Evolutionary conservation across 1,140 invertebrate species (phyloP).

Genomic region (Temnothorax nylanderi): DNA sequence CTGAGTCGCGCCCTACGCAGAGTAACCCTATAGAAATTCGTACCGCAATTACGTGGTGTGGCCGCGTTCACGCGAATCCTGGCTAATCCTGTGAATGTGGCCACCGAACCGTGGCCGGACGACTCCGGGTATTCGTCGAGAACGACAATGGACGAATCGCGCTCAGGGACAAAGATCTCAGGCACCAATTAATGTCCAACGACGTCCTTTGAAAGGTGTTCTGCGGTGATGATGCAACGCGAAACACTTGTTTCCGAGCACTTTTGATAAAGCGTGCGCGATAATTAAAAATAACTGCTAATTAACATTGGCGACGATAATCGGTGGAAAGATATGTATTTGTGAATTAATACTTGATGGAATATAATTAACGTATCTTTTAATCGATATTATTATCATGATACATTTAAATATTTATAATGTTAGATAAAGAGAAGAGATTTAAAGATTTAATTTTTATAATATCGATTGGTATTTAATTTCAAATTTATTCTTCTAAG

Average conservation of each 20-base stretch:
- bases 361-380: neutral
- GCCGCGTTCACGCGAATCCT: constrained; percentile 79
- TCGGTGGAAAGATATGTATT: neutral
- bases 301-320: constrained; percentile 59
- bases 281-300: constrained; percentile 57
- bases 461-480: no score
- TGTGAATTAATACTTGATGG: neutral
- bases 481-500: no score
- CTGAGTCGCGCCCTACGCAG: constrained; percentile 65
- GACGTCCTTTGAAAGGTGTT: constrained; percentile 68
- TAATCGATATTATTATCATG: neutral
- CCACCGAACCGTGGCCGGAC: constrained; percentile 80
- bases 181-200: constrained; percentile 83
- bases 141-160: constrained; percentile 80
- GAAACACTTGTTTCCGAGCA: constrained; percentile 49
- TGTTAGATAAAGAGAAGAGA: neutral
- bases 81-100: constrained; percentile 81
- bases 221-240: constrained; percentile 46
- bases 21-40: constrained; percentile 81
- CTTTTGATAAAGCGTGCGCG: neutral
- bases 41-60: constrained; percentile 80
- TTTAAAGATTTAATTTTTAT: neutral
- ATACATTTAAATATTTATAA: neutral
- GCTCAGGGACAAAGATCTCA: constrained; percentile 80
- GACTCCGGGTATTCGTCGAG: constrained; percentile 71